Percentiles rank a stretch among this genome's conserved stretches.
Evolutionary conservation across 2,113 vertebrate species (phyloP).

Genomic region (Psittacara wagleri): DNA sequence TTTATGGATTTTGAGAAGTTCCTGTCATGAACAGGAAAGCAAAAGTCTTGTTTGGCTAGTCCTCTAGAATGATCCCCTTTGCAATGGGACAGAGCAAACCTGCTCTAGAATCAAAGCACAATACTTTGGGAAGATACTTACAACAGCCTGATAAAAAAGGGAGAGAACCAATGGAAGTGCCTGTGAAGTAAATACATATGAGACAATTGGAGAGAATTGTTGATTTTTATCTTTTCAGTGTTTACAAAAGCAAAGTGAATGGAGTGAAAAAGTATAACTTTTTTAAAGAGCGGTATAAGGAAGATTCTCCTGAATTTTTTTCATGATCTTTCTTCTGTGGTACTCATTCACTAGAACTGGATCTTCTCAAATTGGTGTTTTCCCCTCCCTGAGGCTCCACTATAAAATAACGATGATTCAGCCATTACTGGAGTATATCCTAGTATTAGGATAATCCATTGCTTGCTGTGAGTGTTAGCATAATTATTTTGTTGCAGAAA

Average conservation of each 20-base stretch:
- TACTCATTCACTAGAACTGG: not conserved
- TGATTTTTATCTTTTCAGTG: not conserved
- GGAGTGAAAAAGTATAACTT: not conserved
- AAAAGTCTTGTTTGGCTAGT: not conserved
- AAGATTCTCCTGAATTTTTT: not conserved
- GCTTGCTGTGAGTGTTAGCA: not conserved
- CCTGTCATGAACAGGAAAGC: not conserved
- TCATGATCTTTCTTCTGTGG: not conserved
- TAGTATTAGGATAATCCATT: not conserved
- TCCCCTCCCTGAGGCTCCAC: not conserved
- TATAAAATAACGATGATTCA: not conserved
- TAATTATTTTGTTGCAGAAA: not conserved
- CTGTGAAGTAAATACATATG: not conserved
- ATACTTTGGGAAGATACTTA: not conserved
- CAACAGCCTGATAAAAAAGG: not conserved
- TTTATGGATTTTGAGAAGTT: not conserved
- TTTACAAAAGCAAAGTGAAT: not conserved
- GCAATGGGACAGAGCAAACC: not conserved
- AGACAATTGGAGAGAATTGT: not conserved
- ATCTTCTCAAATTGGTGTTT: not conserved
- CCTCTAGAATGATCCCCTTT: not conserved
- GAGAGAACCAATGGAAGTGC: not conserved
- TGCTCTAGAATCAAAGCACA: not conserved
- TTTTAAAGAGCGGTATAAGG: not conserved
- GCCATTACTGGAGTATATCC: not conserved